Base-by-base conservation (phyloP, 1,140 invertebrate species). In the Macrobrachium nipponense region DNA sequence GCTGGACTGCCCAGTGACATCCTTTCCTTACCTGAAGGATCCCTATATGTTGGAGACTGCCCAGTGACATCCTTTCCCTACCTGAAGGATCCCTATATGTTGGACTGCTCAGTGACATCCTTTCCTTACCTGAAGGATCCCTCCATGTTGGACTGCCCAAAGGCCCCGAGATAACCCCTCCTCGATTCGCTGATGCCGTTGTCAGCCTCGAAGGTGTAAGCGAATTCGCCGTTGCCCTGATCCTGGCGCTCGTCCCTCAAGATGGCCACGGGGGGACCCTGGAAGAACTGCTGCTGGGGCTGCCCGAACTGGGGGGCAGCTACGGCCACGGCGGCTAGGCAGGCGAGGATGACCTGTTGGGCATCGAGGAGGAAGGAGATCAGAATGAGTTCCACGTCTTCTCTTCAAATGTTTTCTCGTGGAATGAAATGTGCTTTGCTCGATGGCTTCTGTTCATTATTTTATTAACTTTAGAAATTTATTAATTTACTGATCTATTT, bases 11-110 rank as follows among this genome's bases (percentile, higher is more conserved):
- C 82, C 82, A 18, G n/a, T n/a, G n/a, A n/a, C n/a, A 10, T 70
- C 36, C 20, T 70, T 70, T 23, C 20, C 44, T 20, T 58, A 85
- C 82, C 82, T 85, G 82, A 27, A 85, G 44, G 11, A 27, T 18
- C 82, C 82, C 64, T 79, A 44, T 43, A 85, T 79, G 75, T 85
- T 79, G 75, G n/a, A n/a, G 64, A 68, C 75, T 79, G 75, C 7
- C 82, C 82, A 18, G n/a, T n/a, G n/a, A n/a, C n/a, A 10, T 70
- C 36, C 20, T 70, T 70, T 23, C 20, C 44, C 20, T 58, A 85
- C 82, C 82, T 85, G 82, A 27, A 85, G 44, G 11, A 27, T 18
- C 82, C 82, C 64, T 79, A 44, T 43, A 85, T 79, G 75, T 85
- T 79, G 75, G 64, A 68, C 75, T 79, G 75, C 7, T 76, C 82